Evolutionary conservation across 2,113 vertebrate genomes (phyloP).

Genomic region (Erythrocebus patas): DNA sequence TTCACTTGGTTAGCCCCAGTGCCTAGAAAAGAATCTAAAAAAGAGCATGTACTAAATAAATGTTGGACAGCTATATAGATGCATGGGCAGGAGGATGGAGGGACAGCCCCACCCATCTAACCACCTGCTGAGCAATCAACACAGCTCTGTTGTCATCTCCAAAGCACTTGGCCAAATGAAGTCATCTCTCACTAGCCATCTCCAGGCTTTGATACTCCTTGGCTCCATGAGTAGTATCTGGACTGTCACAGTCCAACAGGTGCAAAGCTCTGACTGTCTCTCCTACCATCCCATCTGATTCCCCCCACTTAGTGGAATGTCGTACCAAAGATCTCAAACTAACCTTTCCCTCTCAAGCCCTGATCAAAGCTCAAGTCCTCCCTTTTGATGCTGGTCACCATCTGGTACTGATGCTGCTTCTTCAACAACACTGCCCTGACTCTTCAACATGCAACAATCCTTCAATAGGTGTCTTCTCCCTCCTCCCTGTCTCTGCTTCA

Average conservation of each 20-base stretch:
- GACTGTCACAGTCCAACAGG: neutral
- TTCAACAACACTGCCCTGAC: neutral
- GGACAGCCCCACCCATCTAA: rapidly evolving
- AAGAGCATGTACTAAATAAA: neutral
- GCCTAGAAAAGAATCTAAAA: neutral
- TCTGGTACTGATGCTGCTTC: neutral
- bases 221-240: rapidly evolving
- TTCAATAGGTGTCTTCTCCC: rapidly evolving
- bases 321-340: neutral
- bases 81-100: neutral
- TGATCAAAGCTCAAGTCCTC: neutral
- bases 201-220: neutral
- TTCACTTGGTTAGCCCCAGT: neutral
- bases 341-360: neutral
- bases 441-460: neutral
- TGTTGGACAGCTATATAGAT: neutral
- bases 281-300: neutral
- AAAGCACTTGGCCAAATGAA: too few relatives aligned
- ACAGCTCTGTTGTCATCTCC: rapidly evolving
- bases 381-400: neutral
- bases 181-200: neutral
- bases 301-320: neutral
- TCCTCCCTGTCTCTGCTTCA: neutral
- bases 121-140: neutral
- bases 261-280: neutral